These are phyloP conservation scores for Larimichthys crocea DNA, from an alignment of 2,113 vertebrate species.

Conservation along the genomic window DNA sequence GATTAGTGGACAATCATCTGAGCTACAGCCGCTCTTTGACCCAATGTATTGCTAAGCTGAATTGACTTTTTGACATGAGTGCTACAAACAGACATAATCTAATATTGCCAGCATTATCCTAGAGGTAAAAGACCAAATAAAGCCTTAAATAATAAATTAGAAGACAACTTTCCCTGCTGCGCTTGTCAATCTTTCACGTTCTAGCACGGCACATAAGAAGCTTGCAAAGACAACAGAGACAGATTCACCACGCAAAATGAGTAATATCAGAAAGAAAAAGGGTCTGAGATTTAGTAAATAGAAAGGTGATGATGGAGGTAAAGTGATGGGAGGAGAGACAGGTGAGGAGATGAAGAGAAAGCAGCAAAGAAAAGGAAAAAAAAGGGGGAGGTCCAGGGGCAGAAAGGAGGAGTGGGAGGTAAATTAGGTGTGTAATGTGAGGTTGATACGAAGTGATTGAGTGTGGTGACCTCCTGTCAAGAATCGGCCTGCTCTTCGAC, in stretches of 20 bases:
- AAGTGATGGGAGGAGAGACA: neutral
- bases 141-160: neutral
- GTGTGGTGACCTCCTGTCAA: constrained; percentile 80
- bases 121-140: neutral
- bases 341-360: constrained; percentile 13
- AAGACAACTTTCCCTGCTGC: neutral
- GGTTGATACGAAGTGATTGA: constrained; percentile 81
- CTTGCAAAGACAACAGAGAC: neutral
- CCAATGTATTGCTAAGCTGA: neutral
- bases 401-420: constrained; percentile 42
- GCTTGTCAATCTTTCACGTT: neutral
- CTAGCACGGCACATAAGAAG: neutral
- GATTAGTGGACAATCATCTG: no score
- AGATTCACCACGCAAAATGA: neutral
- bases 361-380: constrained; percentile 15
- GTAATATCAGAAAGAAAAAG: neutral
- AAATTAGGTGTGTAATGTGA: constrained; percentile 82
- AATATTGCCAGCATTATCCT: neutral
- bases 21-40: neutral
- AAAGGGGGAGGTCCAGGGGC: constrained; percentile 27
- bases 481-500: constrained; percentile 63
- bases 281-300: neutral
- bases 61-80: neutral
- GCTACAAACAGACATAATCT: neutral
- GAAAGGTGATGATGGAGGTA: neutral